These are phyloP conservation scores for Bergia puertoricense DNA, from an alignment of 92 coral and sea anemone species.

Conservation along the genomic window DNA sequence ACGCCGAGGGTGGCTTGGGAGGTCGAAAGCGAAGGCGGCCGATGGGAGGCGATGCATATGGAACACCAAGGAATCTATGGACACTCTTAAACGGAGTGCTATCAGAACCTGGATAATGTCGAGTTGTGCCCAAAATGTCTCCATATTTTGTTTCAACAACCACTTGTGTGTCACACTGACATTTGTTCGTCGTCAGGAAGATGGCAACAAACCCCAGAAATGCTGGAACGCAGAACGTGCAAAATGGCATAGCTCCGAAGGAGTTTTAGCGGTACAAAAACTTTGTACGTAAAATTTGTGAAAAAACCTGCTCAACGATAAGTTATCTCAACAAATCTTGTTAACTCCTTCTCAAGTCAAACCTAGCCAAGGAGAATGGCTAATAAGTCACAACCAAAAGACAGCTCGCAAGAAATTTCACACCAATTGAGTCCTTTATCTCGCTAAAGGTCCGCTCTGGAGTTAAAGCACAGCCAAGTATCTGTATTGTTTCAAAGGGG, in stretches of 20 bases:
- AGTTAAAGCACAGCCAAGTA: constrained; percentile 13
- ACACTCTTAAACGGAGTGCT: constrained; percentile 27
- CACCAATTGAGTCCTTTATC: neutral
- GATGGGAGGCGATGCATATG: constrained; percentile 36
- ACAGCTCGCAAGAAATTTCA: neutral
- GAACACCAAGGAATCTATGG: constrained; percentile 30
- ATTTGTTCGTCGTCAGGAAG: constrained; percentile 13
- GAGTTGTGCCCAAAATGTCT: constrained; percentile 32
- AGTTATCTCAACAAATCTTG: neutral
- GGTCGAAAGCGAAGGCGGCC: constrained; percentile 35
- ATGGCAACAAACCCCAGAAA: neutral
- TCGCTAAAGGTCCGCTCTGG: neutral
- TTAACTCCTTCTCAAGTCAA: constrained; percentile 13
- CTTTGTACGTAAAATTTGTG: neutral
- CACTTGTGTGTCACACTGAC: neutral
- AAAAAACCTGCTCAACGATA: neutral
- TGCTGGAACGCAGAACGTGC: neutral
- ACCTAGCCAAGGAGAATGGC: neutral
- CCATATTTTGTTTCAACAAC: constrained; percentile 31
- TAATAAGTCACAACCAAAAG: neutral
- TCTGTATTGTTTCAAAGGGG: constrained; percentile 36
- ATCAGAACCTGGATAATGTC: constrained; percentile 1
- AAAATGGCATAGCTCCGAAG: neutral
- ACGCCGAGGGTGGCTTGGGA: constrained; percentile 25
- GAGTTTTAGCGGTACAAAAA: neutral